phyloP scores from a whole-genome alignment of 2,113 vertebrate genomes.

The Catharus minimus region DNA sequence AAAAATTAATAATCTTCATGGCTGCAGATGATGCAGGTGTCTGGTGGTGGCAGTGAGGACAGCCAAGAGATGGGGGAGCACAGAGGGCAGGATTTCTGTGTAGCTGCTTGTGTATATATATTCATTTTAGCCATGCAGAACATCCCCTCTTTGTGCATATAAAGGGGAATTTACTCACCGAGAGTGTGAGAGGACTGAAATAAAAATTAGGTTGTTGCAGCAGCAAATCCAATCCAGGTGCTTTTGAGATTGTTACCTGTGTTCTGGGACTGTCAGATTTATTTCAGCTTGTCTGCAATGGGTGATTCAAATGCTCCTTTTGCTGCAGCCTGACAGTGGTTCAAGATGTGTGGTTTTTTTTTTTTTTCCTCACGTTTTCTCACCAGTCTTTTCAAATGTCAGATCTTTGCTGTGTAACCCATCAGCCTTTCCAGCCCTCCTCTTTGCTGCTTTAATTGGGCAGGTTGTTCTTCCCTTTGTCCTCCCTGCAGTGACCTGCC shows the following conservation, averaged over 20 bases:
- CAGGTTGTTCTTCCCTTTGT: background rate
- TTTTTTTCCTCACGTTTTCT: background rate
- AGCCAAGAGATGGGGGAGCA: background rate
- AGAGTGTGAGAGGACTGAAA: background rate
- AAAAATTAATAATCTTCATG: background rate
- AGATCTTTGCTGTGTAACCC: background rate
- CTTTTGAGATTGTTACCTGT: background rate
- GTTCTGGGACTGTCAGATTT: background rate
- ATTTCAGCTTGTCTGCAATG: background rate
- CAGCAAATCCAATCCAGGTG: background rate
- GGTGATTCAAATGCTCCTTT: background rate
- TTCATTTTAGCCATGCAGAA: background rate
- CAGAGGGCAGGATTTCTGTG: background rate
- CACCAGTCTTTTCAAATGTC: background rate
- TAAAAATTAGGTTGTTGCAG: background rate
- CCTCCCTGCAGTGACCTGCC: background rate
- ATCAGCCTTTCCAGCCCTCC: background rate
- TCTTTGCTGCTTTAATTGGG: background rate
- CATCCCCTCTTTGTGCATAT: background rate
- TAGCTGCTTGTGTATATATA: background rate
- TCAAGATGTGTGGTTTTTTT: background rate
- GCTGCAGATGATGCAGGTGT: background rate
- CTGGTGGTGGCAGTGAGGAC: background rate
- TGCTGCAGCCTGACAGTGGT: background rate
- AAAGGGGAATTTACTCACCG: background rate